Conservation (phyloP, 2,888 invertebrate genomes). For the Axea sp. region DNA sequence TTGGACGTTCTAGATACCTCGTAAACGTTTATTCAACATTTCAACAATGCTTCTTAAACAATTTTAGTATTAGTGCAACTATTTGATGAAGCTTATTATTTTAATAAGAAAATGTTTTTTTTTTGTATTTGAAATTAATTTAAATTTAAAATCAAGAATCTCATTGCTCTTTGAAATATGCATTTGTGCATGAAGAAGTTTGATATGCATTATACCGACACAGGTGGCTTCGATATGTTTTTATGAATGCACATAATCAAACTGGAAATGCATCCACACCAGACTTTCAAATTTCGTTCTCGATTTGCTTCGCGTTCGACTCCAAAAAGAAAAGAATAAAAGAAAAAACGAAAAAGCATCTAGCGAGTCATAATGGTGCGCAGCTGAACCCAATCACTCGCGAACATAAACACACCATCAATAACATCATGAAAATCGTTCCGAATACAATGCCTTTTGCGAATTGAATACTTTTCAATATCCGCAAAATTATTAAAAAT, state of each 20-base stretch:
- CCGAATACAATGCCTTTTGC: neutral
- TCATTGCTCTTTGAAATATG: slow-evolving; percentile 17
- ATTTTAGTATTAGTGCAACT: too few relatives aligned
- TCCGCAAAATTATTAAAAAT: slow-evolving; percentile 11
- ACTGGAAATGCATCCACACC: slow-evolving; percentile 35
- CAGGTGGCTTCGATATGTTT: slow-evolving; percentile 38
- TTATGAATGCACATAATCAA: slow-evolving; percentile 45
- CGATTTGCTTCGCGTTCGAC: slow-evolving; percentile 17
- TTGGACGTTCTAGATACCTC: too few relatives aligned
- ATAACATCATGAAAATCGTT: slow-evolving; percentile 17
- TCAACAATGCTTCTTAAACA: too few relatives aligned
- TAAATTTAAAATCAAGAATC: too few relatives aligned
- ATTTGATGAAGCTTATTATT: too few relatives aligned
- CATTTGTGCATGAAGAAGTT: slow-evolving; percentile 26
- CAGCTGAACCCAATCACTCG: slow-evolving; percentile 28
- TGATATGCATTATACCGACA: slow-evolving; percentile 25
- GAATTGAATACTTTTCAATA: slow-evolving; percentile 14
- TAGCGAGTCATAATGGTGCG: slow-evolving; percentile 1
- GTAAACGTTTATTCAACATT: too few relatives aligned
- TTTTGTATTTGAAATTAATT: too few relatives aligned
- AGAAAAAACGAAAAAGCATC: slow-evolving; percentile 1
- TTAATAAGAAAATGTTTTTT: too few relatives aligned
- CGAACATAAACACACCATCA: slow-evolving; percentile 25
- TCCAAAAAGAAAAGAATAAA: slow-evolving; percentile 15
- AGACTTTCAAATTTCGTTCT: slow-evolving; percentile 46